Conservation (phyloP, 1,140 invertebrate species). For the Heliothis subflexa region DNA sequence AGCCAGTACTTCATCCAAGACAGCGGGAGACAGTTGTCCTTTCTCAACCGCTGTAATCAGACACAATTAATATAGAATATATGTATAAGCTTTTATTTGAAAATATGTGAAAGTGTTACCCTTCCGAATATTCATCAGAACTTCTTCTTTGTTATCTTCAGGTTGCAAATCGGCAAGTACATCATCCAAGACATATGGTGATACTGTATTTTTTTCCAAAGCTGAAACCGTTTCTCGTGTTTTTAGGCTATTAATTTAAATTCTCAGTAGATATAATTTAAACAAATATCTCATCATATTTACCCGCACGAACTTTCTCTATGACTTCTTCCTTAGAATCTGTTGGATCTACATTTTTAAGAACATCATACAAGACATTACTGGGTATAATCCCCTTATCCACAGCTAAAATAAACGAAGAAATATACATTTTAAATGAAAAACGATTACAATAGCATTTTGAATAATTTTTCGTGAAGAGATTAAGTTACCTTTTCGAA, state of each 20-base stretch:
- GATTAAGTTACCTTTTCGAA: conserved; percentile 13
- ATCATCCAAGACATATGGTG: conserved; percentile 7
- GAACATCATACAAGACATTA: not conserved
- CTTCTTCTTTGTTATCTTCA: not conserved
- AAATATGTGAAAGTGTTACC: not conserved
- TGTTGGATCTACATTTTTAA: not conserved
- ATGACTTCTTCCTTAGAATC: not conserved
- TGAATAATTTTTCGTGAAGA: too few relatives aligned
- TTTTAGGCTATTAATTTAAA: too few relatives aligned
- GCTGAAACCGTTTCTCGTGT: not conserved
- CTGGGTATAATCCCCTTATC: not conserved
- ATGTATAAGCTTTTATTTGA: not conserved
- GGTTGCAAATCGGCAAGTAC: not conserved
- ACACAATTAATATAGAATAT: not conserved
- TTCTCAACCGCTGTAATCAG: not conserved
- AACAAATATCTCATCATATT: not conserved
- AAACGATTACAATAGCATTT: not conserved
- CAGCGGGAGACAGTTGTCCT: conserved; percentile 1
- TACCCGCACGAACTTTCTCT: conserved; percentile 3
- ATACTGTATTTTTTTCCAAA: not conserved
- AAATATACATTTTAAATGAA: not conserved
- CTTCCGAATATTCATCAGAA: conserved; percentile 1
- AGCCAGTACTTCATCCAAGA: not conserved
- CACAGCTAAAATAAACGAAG: conserved; percentile 6
- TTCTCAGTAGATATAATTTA: too few relatives aligned